Conservation (phyloP, 2,797 vertebrate species). For the Chaetophractus vellerosus region DNA sequence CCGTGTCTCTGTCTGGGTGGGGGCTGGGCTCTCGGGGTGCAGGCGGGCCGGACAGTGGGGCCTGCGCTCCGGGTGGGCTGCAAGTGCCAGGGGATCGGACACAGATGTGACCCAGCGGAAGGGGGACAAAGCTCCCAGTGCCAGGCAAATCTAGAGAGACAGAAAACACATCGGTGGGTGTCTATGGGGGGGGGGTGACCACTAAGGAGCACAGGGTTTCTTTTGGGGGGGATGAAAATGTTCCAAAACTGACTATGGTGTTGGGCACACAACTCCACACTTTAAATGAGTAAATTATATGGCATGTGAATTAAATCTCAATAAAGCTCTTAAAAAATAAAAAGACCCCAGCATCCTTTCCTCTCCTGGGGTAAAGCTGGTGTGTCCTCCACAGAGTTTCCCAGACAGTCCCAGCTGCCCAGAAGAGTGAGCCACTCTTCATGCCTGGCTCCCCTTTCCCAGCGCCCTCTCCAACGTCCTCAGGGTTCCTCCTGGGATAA, state of each 20-base stretch:
- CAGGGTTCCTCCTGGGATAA: background rate
- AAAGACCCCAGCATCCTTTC: background rate
- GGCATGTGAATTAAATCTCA: background rate
- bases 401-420: background rate
- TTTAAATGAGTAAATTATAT: background rate
- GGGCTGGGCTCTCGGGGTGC: background rate
- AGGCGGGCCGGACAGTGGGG: accelerated
- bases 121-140: background rate
- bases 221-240: background rate
- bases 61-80: background rate
- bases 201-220: background rate
- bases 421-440: accelerated
- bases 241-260: background rate
- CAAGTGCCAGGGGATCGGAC: background rate
- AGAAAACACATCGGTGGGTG: background rate
- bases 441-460: too few species aligned
- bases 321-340: background rate
- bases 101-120: background rate
- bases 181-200: background rate
- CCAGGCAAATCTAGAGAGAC: background rate
- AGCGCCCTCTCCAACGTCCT: background rate
- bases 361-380: background rate
- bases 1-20: accelerated
- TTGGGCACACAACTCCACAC: background rate
- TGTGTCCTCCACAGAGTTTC: background rate